phyloP scores from a whole-genome alignment of 1,140 invertebrate genomes.

The Bombus turneri region DNA sequence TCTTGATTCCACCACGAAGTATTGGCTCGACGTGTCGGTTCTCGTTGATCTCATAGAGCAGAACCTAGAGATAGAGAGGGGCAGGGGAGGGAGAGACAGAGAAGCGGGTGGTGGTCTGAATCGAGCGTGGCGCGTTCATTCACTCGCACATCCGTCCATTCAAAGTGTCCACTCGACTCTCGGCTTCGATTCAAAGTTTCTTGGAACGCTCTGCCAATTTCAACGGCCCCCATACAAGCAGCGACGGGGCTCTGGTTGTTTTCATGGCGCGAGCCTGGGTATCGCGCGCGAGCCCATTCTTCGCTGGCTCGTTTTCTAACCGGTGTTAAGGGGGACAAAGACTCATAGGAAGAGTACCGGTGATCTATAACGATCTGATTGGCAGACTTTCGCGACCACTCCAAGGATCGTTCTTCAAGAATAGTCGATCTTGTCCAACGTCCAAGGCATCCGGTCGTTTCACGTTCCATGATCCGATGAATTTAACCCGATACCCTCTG shows the following conservation, averaged over 20 bases:
- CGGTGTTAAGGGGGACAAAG: not conserved
- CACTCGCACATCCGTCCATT: constrained; percentile 76
- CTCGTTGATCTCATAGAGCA: not conserved
- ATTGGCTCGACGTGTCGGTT: not conserved
- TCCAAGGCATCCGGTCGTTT: constrained; percentile 29
- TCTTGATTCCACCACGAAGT: not conserved
- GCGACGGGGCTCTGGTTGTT: constrained; percentile 31
- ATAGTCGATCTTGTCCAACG: constrained; percentile 40
- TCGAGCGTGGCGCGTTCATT: constrained; percentile 69
- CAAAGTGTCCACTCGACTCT: constrained; percentile 75
- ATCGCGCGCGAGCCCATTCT: not conserved
- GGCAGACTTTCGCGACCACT: not conserved
- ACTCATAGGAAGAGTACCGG: not conserved
- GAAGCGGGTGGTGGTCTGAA: constrained; percentile 2
- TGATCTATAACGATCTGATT: constrained; percentile 19
- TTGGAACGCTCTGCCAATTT: constrained; percentile 79
- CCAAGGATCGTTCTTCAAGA: constrained; percentile 22
- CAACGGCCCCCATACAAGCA: constrained; percentile 69
- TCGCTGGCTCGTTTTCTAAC: not conserved
- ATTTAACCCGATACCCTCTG: not conserved
- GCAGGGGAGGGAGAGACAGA: too few species aligned
- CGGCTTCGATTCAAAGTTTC: constrained; percentile 80
- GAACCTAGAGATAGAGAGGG: not conserved
- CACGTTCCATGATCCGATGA: constrained; percentile 25
- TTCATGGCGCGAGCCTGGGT: constrained; percentile 28